phyloP scores from a whole-genome alignment of 2,113 vertebrate species.

The Nymphicus hollandicus region DNA sequence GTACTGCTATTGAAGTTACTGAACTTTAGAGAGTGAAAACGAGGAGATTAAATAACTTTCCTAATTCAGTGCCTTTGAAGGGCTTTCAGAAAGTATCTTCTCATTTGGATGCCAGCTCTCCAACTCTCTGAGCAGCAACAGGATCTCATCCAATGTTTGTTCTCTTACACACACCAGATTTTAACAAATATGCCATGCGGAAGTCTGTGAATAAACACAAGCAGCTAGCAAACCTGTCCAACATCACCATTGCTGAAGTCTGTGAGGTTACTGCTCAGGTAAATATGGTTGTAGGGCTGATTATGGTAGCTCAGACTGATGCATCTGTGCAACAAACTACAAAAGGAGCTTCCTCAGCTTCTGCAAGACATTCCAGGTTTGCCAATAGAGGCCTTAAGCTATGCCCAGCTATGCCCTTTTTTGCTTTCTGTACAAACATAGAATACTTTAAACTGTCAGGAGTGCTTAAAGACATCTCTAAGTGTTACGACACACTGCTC shows the following conservation, averaged over 20 bases:
- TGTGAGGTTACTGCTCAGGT: neutral
- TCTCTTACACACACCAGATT: neutral
- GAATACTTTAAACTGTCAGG: neutral
- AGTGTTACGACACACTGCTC: neutral
- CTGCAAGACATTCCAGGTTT: neutral
- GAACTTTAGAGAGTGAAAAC: neutral
- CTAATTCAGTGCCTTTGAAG: neutral
- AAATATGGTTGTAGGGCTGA: neutral
- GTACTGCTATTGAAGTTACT: neutral
- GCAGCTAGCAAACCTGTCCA: neutral
- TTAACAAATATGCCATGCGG: neutral
- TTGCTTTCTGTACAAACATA: neutral
- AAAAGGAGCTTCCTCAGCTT: neutral
- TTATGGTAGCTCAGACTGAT: neutral
- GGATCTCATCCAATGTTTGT: neutral
- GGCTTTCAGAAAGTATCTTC: neutral
- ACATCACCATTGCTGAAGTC: neutral
- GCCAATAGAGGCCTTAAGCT: neutral
- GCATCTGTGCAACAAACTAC: rapidly evolving
- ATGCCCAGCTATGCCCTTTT: neutral
- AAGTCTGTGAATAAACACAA: neutral
- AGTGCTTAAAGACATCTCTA: neutral
- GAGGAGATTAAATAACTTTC: neutral
- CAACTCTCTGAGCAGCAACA: neutral
- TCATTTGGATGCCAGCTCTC: neutral